Evolutionary conservation across 2,113 vertebrate species (phyloP).

Genomic region (Callorhinus ursinus): DNA sequence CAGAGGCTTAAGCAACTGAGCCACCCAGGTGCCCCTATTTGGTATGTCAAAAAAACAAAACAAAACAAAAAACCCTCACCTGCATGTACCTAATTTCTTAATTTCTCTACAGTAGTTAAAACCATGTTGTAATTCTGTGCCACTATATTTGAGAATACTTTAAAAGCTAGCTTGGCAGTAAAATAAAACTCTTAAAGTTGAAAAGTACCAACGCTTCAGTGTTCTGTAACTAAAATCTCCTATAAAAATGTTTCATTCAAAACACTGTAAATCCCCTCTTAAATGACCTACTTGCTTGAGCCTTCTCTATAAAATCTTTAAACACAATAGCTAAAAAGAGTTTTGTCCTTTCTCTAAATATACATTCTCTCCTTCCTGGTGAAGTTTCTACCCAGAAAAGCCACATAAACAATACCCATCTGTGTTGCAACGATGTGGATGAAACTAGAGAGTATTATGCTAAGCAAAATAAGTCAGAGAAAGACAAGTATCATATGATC

Average conservation of each 20-base stretch:
- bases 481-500: too few relatives aligned
- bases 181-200: background rate
- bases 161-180: background rate
- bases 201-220: conserved; percentile 8
- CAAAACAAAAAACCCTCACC: background rate
- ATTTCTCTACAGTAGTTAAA: background rate
- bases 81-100: background rate
- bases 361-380: background rate
- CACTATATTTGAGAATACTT: background rate
- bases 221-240: background rate
- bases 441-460: too few relatives aligned
- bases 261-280: background rate
- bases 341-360: background rate
- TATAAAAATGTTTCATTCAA: conserved; percentile 21
- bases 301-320: conserved; percentile 3
- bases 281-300: background rate
- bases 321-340: background rate
- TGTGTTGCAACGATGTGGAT: too few relatives aligned
- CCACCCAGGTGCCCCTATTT: background rate
- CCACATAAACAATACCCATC: background rate
- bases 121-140: background rate
- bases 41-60: background rate
- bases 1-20: background rate
- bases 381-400: background rate
- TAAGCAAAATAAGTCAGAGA: too few relatives aligned